Conservation (phyloP, 2,888 invertebrate species). For the Polyommatus iphigenia region DNA sequence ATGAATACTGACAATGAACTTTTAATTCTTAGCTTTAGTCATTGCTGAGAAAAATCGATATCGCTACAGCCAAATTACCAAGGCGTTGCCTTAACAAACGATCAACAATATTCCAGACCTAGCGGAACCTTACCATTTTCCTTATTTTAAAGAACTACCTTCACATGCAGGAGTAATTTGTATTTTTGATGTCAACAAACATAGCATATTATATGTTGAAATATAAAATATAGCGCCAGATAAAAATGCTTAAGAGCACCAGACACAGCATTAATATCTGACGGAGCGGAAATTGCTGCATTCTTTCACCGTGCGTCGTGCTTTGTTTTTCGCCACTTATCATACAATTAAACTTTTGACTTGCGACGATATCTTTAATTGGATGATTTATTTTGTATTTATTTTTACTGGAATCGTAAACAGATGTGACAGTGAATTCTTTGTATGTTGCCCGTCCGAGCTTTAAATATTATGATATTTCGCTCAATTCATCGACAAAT, state of each 20-base stretch:
- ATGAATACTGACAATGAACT: no score
- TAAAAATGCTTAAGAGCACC: slow-evolving; percentile 29
- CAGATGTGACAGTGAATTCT: no score
- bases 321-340: slow-evolving; percentile 26
- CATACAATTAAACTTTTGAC: slow-evolving; percentile 24
- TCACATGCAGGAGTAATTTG: slow-evolving; percentile 5
- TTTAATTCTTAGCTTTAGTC: no score
- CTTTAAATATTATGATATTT: no score
- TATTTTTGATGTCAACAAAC: slow-evolving; percentile 13
- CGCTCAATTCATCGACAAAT: no score
- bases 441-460: no score
- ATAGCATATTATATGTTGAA: slow-evolving; percentile 2
- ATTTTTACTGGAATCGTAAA: not conserved
- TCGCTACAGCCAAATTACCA: no score
- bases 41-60: no score
- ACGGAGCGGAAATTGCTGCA: slow-evolving; percentile 30
- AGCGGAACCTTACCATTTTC: not conserved
- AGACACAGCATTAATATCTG: slow-evolving; percentile 30
- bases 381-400: not conserved
- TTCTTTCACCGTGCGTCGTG: slow-evolving; percentile 45
- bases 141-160: not conserved
- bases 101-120: not conserved
- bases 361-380: slow-evolving; percentile 12
- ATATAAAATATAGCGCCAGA: slow-evolving; percentile 27
- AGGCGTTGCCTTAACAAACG: no score